Base-by-base conservation (phyloP, 2,797 vertebrate genomes). In the Bryconaethiops microstoma region DNA sequence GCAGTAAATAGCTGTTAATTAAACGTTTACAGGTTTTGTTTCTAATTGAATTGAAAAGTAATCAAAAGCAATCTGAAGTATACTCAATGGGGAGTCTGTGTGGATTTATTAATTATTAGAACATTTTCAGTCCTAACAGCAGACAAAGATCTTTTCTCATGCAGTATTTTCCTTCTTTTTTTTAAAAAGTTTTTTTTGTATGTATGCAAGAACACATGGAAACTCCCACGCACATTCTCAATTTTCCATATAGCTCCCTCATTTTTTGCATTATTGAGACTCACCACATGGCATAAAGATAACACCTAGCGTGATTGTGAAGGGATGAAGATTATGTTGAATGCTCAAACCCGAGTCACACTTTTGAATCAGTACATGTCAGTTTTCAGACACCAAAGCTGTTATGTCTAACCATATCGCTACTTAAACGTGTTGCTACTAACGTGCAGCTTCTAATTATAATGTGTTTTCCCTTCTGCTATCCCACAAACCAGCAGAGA, bases 401-500 rank as follows among this genome's bases (percentile, higher is more conserved):
- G 60, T 63, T 68, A 74, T 73, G 45, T 74, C 57, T 25, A 79
- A 69, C 74, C 64, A 59, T 77, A 52, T 48, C 48, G 54, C 52
- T 65, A 23, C 57, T 72, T 60, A 65, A 83, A 81, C n/a, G 69
- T 72, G 76, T 81, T 39, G 60, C 25, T 73, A 62, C 80, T 60
- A 74, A 55, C 70, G 29, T 62, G 65, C 82, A 80, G 63, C 59
- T 67, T 83, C 87, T 87, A 29, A 81, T 86, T 79, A 62, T 21
- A 72, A 45, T 71, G 45, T 83, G 79, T 84, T 85, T 78, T 45
- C 81, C 63, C 70, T 81, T 52, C 79, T 57, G 21, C 84, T 86
- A 75, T 83, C 81, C 62, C 76, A 83, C 39, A 63, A 71, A 80
- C 65, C 73, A 73, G 67, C 78, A 62, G 79, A 88, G 86, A 78